Evolutionary conservation across 2,797 vertebrate genomes (phyloP).

Genomic region (Myripristis murdjan): DNA sequence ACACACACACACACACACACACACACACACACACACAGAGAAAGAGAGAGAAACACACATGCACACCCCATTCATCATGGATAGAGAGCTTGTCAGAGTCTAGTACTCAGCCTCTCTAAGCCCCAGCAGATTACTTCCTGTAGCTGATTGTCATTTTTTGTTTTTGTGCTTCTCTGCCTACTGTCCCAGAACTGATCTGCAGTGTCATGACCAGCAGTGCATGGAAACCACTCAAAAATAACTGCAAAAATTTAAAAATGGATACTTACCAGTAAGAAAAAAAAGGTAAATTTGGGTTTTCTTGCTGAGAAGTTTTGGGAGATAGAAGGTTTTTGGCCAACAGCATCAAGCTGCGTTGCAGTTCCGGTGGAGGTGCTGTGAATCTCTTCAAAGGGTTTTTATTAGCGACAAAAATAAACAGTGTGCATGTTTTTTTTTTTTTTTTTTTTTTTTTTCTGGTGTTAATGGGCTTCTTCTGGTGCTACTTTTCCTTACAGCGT

Average conservation of each 20-base stretch:
- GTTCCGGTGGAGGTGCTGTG: not conserved
- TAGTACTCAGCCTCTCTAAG: conserved; percentile 17
- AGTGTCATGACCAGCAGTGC: conserved; percentile 13
- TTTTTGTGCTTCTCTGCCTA: conserved; percentile 23
- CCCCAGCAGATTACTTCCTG: conserved; percentile 42
- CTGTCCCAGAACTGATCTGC: not conserved
- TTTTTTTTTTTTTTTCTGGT: not conserved
- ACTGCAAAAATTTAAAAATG: too few species aligned
- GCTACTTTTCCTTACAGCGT: conserved; percentile 6
- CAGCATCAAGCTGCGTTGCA: not conserved
- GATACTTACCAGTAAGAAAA: too few species aligned
- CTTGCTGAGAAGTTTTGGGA: not conserved
- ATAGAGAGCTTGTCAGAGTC: conserved; percentile 33
- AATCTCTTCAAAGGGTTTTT: too few species aligned
- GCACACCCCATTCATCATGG: conserved; percentile 42
- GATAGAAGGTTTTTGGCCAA: not conserved
- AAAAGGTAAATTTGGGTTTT: not conserved
- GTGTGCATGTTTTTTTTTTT: not conserved
- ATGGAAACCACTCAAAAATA: not conserved
- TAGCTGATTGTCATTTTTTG: conserved; percentile 29
- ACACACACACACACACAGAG: not conserved
- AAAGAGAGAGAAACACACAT: not conserved
- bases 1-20: conserved; percentile 12
- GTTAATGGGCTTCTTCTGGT: not conserved
- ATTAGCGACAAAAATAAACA: too few species aligned